Conservation (phyloP, 2,113 vertebrate genomes). For the Nymphicus hollandicus region DNA sequence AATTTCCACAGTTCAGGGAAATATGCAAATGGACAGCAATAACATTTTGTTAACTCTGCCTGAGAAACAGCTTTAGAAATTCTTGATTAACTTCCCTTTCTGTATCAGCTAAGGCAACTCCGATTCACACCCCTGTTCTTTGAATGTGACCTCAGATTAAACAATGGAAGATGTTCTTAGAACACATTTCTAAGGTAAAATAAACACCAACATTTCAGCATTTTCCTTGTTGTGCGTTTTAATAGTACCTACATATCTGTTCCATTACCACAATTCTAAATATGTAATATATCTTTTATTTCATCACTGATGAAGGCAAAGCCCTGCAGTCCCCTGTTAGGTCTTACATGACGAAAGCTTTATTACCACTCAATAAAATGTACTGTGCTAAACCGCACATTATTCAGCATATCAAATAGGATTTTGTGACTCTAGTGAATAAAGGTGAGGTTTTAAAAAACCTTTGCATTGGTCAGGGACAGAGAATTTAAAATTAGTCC, state of each 20-base stretch:
- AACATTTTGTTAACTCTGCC: neutral
- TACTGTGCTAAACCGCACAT: neutral
- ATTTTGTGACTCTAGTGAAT: neutral
- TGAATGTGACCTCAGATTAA: neutral
- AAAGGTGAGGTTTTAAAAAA: neutral
- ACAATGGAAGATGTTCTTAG: neutral
- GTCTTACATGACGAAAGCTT: neutral
- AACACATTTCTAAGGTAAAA: neutral
- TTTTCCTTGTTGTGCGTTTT: neutral
- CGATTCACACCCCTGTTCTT: neutral
- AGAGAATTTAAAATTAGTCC: neutral
- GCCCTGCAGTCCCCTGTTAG: neutral
- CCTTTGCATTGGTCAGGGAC: neutral
- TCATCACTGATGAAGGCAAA: neutral
- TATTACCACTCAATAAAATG: neutral
- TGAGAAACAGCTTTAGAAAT: neutral
- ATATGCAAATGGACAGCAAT: neutral
- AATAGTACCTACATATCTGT: neutral
- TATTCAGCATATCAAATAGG: neutral
- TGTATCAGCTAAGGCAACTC: neutral
- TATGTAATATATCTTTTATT: neutral
- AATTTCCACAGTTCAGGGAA: neutral
- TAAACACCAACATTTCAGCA: neutral
- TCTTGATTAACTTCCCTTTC: neutral
- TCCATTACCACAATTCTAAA: neutral